Base-by-base conservation (phyloP, 1,140 invertebrate species). In the Zaprionus kolodkinae region DNA sequence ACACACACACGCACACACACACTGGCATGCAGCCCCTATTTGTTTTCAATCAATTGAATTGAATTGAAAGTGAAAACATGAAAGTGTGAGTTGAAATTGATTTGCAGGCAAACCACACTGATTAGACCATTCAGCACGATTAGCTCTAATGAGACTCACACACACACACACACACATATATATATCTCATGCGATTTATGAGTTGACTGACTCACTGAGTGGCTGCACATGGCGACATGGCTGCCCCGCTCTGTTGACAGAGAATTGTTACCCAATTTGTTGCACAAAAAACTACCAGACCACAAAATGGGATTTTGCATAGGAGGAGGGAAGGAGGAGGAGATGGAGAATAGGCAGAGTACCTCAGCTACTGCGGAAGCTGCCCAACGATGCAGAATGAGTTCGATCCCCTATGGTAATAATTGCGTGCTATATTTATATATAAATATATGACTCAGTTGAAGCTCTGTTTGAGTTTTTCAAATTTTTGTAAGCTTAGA, bases 81-180 rank as follows among this genome's bases (percentile, higher is more conserved):
- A 86, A 87, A 86, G 83, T 86, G 83, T 87, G 83, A 85, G 82
- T 87, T 45, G 43, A 79, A 86, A 87, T 78, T 87, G 79, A 76
- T 86, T 86, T 78, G 60, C 76, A 68, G 62, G 67, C 78, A 78
- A 85, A 85, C 81, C 82, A 76, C 82, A 81, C 75, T 86, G 82
- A 85, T 86, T 81, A 66, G 60, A 78, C 70, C 76, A 87, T 79
- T 87, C 79, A 79, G 65, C 68, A 76, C 78, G 78, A 85, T 85
- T 86, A 86, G 61, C 71, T 82, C 79, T 87, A 86, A 86, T 86
- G 71, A 82, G 64, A 40, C 25, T 48, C 21, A n/a, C 52, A 54
- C 17, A 54, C 10, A 6, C 1, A 27, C 50, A n/a, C 10, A 15
- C 48, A 33, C 38, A 52, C 43, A 17, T 6, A 25, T 1, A 21